Evolutionary conservation across 2,888 invertebrate genomes (phyloP).

Genomic region (Pollenia griseotomentosa): DNA sequence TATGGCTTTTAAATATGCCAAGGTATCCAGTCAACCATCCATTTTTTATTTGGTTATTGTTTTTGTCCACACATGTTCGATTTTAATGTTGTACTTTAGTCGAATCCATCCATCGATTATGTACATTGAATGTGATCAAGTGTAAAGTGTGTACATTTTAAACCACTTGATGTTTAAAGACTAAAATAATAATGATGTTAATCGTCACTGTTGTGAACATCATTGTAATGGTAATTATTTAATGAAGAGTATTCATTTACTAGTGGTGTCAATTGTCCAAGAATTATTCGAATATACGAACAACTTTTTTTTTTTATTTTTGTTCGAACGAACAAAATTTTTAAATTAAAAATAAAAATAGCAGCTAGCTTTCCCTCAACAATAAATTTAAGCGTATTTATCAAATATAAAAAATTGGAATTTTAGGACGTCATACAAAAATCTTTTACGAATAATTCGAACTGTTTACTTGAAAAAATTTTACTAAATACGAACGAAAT

Average conservation of each 20-base stretch:
- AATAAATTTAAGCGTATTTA: no score
- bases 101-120: conserved; percentile 18
- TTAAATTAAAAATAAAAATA: no score
- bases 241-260: conserved; percentile 26
- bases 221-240: conserved; percentile 25
- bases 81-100: not conserved
- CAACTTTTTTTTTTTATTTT: no score
- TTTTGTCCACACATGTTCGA: not conserved
- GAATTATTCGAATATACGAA: no score
- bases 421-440: no score
- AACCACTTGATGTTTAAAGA: conserved; percentile 26
- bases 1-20: conserved; percentile 70
- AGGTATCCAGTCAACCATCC: conserved; percentile 67
- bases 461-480: no score
- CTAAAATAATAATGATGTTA: conserved; percentile 16
- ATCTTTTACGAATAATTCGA: no score
- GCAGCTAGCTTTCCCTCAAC: no score
- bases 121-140: conserved; percentile 51
- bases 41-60: conserved; percentile 41
- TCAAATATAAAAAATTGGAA: no score
- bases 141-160: conserved; percentile 38
- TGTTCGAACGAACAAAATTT: no score
- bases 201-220: conserved; percentile 13
- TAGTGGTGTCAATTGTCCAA: no score
- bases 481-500: no score